phyloP scores from a whole-genome alignment of 2,888 invertebrate genomes.

The Perdita meconis region DNA sequence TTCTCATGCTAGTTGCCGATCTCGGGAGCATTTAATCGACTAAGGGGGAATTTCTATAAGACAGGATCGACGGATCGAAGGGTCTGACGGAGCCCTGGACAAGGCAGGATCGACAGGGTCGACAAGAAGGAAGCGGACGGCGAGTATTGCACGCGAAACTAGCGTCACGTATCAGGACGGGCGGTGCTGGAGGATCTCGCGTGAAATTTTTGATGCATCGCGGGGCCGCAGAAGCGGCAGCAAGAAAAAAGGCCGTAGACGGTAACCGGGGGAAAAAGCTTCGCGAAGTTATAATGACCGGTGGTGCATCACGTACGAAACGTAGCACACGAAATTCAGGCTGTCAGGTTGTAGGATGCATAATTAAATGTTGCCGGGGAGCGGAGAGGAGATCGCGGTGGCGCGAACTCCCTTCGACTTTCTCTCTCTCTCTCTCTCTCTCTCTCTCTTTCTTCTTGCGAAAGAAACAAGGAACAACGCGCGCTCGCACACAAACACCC shows the following conservation, averaged over 20 bases:
- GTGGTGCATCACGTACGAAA: conserved; percentile 46
- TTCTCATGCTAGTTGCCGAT: too few relatives aligned
- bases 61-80: background rate
- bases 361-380: conserved; percentile 55
- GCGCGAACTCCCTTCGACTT: background rate
- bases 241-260: conserved; percentile 12
- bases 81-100: background rate
- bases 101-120: background rate
- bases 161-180: conserved; percentile 17
- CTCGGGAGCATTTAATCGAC: too few relatives aligned
- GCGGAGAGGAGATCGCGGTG: conserved; percentile 37
- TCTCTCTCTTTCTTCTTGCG: background rate
- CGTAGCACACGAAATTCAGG: conserved; percentile 51
- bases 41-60: too few relatives aligned
- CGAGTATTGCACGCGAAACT: conserved; percentile 26
- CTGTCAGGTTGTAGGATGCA: conserved; percentile 54
- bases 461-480: background rate
- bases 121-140: too few relatives aligned
- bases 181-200: background rate
- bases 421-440: background rate
- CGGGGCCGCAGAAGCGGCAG: background rate
- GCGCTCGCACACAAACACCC: conserved; percentile 4
- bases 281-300: conserved; percentile 49
- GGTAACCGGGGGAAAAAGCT: conserved; percentile 22
- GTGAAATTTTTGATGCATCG: conserved; percentile 2